Evolutionary conservation across 2,888 invertebrate genomes (phyloP).

Genomic region (Acleris emargana): DNA sequence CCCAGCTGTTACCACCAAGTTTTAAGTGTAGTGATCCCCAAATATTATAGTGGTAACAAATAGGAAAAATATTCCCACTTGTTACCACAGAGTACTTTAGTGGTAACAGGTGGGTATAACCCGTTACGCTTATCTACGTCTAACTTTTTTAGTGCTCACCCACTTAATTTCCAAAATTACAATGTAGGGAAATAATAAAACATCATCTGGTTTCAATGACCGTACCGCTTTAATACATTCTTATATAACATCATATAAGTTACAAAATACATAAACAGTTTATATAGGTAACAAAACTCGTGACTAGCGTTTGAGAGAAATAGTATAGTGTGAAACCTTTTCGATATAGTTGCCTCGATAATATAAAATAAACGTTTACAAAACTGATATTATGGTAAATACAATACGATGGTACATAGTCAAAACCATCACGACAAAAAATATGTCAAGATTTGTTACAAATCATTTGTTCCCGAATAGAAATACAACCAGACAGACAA

Average conservation of each 20-base stretch:
- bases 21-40: too few species aligned
- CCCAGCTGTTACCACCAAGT: too few species aligned
- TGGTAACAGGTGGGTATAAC: too few species aligned
- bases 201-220: conserved; percentile 57
- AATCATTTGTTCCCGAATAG: conserved; percentile 24
- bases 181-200: conserved; percentile 41
- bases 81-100: too few species aligned
- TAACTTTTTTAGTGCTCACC: too few species aligned
- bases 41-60: too few species aligned
- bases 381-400: too few species aligned
- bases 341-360: conserved; percentile 39
- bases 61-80: too few species aligned
- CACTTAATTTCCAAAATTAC: neutral
- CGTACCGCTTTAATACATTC: conserved; percentile 78
- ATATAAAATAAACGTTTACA: conserved; percentile 7
- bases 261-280: conserved; percentile 80
- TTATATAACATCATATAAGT: conserved; percentile 78
- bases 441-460: too few species aligned
- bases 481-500: conserved; percentile 24
- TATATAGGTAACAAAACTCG: conserved; percentile 81
- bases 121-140: neutral
- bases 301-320: conserved; percentile 78
- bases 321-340: conserved; percentile 47
- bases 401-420: too few species aligned
- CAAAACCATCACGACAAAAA: too few species aligned